These are phyloP conservation scores for Toxotes chatareus DNA, from an alignment of 2,113 vertebrate genomes.

Conservation along the genomic window DNA sequence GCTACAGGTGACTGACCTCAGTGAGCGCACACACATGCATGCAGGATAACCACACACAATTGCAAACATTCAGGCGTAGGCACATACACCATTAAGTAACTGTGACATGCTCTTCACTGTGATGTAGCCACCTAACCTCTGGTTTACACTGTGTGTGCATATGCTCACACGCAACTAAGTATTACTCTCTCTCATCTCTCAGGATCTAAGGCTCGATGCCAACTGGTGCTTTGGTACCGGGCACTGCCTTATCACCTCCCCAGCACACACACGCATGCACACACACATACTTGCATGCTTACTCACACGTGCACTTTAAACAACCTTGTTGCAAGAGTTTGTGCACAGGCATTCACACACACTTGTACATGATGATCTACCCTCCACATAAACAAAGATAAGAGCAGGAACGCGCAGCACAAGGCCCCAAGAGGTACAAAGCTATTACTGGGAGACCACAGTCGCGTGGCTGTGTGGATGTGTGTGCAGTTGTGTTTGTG, in stretches of 20 bases:
- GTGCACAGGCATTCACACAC: slow-evolving; percentile 75
- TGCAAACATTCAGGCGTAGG: slow-evolving; percentile 50
- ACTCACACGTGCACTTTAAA: slow-evolving; percentile 68
- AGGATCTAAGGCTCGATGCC: slow-evolving; percentile 81
- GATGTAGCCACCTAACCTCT: slow-evolving; percentile 53
- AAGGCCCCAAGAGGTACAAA: slow-evolving; percentile 79
- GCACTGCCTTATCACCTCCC: slow-evolving; percentile 88
- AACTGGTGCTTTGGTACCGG: slow-evolving; percentile 86
- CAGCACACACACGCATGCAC: slow-evolving; percentile 60
- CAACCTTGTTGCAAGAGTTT: slow-evolving; percentile 48
- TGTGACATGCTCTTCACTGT: slow-evolving; percentile 51
- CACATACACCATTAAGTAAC: slow-evolving; percentile 42
- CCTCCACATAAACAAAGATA: slow-evolving; percentile 94
- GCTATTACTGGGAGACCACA: slow-evolving; percentile 85
- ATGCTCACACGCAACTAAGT: slow-evolving; percentile 38
- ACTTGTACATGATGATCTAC: slow-evolving; percentile 85
- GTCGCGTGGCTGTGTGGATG: slow-evolving; percentile 69
- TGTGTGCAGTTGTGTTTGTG: slow-evolving; percentile 43
- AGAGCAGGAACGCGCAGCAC: slow-evolving; percentile 85
- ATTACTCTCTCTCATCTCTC: slow-evolving; percentile 65
- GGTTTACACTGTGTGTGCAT: slow-evolving; percentile 35
- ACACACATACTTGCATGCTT: slow-evolving; percentile 41
- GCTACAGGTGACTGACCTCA: slow-evolving; percentile 78
- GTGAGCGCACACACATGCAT: slow-evolving; percentile 57
- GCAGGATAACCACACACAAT: slow-evolving; percentile 56